Percentiles rank a stretch among this genome's conserved stretches.
Conservation (phyloP, 2,888 invertebrate genomes). For the Eurois occulta region DNA sequence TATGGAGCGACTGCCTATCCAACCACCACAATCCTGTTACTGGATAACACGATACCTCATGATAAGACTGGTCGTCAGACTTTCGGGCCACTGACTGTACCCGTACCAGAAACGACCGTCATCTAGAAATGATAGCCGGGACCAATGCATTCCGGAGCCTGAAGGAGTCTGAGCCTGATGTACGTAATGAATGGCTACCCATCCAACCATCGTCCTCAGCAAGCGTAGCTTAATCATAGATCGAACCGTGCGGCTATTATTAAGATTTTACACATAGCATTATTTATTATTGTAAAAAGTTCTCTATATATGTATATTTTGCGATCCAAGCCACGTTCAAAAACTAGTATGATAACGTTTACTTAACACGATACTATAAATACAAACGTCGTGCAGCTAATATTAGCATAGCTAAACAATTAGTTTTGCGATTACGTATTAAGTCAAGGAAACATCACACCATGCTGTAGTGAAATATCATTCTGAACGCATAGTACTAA, state of each 20-base stretch:
- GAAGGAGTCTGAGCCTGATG: too few relatives aligned
- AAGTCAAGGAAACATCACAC: slow-evolving; percentile 11
- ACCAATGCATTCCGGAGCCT: too few relatives aligned
- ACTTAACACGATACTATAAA: background rate
- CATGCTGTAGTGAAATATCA: slow-evolving; percentile 2
- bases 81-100: background rate
- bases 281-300: background rate
- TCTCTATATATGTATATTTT: background rate
- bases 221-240: too few relatives aligned
- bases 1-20: too few relatives aligned
- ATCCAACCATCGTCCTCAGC: too few relatives aligned
- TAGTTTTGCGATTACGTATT: slow-evolving; percentile 15
- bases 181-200: too few relatives aligned
- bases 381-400: background rate
- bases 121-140: too few relatives aligned
- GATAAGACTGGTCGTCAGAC: too few relatives aligned
- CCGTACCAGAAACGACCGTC: too few relatives aligned
- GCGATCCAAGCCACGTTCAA: background rate
- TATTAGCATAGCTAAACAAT: slow-evolving; percentile 23
- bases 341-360: background rate
- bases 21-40: too few relatives aligned
- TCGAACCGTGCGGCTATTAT: background rate
- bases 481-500: background rate
- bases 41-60: too few relatives aligned
- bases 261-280: background rate